These are phyloP conservation scores for Phodopus roborovskii DNA, from an alignment of 2,113 vertebrate species.

Conservation along the genomic window DNA sequence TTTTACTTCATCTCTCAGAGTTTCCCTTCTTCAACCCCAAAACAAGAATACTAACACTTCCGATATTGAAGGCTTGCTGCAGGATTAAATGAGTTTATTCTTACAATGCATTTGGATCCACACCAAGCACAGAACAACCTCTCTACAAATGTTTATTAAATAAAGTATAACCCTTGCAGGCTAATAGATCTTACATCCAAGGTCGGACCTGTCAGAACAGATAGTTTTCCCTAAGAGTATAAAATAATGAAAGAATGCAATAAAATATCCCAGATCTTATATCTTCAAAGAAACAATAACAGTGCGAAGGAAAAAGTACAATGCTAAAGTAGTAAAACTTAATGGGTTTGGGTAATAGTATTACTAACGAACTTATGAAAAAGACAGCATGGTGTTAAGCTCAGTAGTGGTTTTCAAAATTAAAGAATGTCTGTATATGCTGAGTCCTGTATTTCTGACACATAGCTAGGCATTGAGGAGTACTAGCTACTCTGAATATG, in stretches of 20 bases:
- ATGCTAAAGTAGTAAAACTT: constrained; percentile 67
- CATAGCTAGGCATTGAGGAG: background rate
- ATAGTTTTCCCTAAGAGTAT: constrained; percentile 40
- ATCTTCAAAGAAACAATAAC: constrained; percentile 44
- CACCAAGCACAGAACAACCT: constrained; percentile 18
- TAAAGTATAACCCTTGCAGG: constrained; percentile 60
- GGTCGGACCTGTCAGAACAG: constrained; percentile 13
- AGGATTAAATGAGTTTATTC: constrained; percentile 21
- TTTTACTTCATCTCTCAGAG: background rate
- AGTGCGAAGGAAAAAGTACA: constrained; percentile 8
- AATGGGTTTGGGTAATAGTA: constrained; percentile 56
- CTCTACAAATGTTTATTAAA: constrained; percentile 57
- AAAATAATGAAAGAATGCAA: constrained; percentile 50
- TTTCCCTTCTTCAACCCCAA: background rate
- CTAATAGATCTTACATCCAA: constrained; percentile 43
- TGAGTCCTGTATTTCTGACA: background rate
- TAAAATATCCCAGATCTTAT: constrained; percentile 53
- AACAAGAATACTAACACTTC: background rate
- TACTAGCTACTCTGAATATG: background rate
- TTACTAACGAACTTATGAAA: constrained; percentile 37
- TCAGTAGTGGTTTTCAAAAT: constrained; percentile 46
- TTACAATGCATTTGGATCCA: background rate
- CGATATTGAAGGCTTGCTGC: background rate
- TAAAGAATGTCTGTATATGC: background rate
- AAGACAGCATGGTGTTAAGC: background rate